These are phyloP conservation scores for Nothura maculosa DNA, from an alignment of 2,797 vertebrate genomes.

Conservation along the genomic window DNA sequence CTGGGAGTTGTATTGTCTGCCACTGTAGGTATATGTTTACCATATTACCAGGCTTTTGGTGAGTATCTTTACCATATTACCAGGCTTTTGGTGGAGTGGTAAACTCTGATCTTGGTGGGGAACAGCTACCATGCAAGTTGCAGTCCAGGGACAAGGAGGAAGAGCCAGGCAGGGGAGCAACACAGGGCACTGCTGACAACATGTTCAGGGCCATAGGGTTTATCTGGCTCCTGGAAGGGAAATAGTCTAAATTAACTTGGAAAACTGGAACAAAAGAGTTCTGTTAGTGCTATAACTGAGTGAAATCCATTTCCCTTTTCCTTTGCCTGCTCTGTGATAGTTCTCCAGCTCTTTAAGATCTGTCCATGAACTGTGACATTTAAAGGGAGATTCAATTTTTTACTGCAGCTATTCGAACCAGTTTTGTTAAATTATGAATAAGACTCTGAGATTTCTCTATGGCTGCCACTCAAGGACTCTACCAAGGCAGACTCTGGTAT, in stretches of 20 bases:
- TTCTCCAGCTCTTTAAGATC: not conserved
- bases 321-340: not conserved
- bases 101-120: not conserved
- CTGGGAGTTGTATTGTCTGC: not conserved
- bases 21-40: not conserved
- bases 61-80: no score
- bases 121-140: fast-evolving
- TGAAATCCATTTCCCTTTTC: not conserved
- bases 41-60: not conserved
- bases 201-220: not conserved
- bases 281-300: not conserved
- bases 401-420: not conserved
- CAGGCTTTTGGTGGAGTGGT: not conserved
- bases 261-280: not conserved
- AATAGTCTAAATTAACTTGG: not conserved
- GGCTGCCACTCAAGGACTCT: not conserved
- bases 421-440: not conserved
- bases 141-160: fast-evolving
- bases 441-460: not conserved
- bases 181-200: not conserved
- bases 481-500: not conserved
- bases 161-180: not conserved
- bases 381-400: not conserved
- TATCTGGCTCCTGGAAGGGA: not conserved
- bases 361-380: not conserved